Base-by-base conservation (phyloP, 2,888 invertebrate species). In the Ophioninae sp. region DNA sequence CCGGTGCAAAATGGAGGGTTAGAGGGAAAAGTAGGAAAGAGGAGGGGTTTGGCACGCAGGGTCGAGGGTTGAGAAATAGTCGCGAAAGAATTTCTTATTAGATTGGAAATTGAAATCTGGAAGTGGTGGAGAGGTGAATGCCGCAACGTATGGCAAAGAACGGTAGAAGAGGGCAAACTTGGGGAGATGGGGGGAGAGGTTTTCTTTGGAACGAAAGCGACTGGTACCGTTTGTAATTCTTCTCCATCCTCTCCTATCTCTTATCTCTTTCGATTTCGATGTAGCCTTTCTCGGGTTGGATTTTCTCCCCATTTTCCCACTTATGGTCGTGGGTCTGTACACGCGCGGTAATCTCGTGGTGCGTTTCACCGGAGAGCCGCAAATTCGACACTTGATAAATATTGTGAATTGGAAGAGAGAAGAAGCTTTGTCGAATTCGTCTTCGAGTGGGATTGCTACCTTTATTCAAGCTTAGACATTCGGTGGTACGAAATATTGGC, bases 61-160 rank as follows among this genome's bases (percentile, higher is more conserved):
- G 61, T 72, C 73, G 65, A 78, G 86, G 67, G 83, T 87, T 87
- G 88, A 87, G 85, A 86, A 87, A 88, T 87, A 87, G 87, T 87
- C 87, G 85, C 83, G 83, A 87, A 87, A 87, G 90, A 90, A 90
- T 90, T 89, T 89, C 89, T 90, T 90, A 90, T 90, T 90, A 90
- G 89, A 90, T 89, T 88, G 88, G 88, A 88, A 89, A 90, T 90
- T 90, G 89, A 90, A 87, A 86, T 87, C 86, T 86, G 86, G 82
- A 78, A 85, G 85, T 85, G 79, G 79, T 79, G 56, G 72, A 83
- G 77, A 80, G 85, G 84, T 59, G 84, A 79, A 84, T 82, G 79
- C 75, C 77, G 69, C 72, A 62, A 59, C 56, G 73, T 65, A 44
- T 62, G 68, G 79, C 59, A 50, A 64, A 3, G 69, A 65, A 62